Percentiles rank a stretch among this genome's conserved stretches.
These are phyloP conservation scores for Oxycera nigricornis DNA, from an alignment of 2,888 invertebrate genomes.

Conservation along the genomic window DNA sequence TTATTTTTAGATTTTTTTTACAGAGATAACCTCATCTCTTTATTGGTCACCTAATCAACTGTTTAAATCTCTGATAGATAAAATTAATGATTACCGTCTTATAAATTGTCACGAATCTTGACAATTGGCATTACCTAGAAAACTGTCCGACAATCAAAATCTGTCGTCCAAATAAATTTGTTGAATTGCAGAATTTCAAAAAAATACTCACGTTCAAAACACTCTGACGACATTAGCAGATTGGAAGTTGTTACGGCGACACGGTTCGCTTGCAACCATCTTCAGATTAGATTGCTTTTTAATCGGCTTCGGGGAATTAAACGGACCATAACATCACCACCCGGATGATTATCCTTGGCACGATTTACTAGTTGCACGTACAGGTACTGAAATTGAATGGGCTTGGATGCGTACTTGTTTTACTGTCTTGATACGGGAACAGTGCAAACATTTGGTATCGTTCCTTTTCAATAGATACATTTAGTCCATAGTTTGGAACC, in stretches of 20 bases:
- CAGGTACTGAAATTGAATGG: not conserved
- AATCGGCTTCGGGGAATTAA: constrained; percentile 45
- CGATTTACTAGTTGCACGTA: constrained; percentile 33
- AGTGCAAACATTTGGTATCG: not conserved
- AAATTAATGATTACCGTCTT: too few species aligned
- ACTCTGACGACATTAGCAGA: constrained; percentile 43
- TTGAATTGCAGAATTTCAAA: constrained; percentile 19
- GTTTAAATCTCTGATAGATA: too few species aligned
- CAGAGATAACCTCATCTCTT: too few species aligned
- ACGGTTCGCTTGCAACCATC: constrained; percentile 37
- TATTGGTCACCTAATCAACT: too few species aligned
- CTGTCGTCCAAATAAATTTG: not conserved
- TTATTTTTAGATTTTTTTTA: too few species aligned
- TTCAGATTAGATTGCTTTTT: constrained; percentile 46
- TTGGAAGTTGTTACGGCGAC: constrained; percentile 40
- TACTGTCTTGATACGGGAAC: not conserved
- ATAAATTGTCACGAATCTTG: too few species aligned
- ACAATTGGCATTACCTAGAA: too few species aligned
- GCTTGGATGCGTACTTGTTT: not conserved
- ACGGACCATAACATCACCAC: constrained; percentile 44
- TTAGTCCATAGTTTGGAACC: too few species aligned
- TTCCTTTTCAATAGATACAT: not conserved
- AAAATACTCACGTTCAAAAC: constrained; percentile 35
- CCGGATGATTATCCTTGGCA: constrained; percentile 43
- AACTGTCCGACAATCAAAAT: too few species aligned